Conservation (phyloP, 2,888 invertebrate genomes). For the Toxonevra muliebris region DNA sequence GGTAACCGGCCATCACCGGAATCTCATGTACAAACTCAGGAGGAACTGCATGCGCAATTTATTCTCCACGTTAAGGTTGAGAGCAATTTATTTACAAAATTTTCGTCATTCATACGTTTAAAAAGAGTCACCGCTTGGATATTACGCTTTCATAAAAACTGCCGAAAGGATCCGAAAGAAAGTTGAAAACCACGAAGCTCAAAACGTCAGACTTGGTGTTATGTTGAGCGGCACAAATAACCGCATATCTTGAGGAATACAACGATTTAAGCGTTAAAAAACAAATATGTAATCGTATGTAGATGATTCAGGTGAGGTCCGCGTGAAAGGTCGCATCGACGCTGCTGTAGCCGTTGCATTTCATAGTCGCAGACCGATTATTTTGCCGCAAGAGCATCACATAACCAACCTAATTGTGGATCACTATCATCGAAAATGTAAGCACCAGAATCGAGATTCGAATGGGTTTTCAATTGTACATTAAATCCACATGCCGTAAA, state of each 20-base stretch:
- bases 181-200: neutral
- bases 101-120: slow-evolving; percentile 26
- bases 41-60: too few relatives aligned
- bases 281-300: neutral
- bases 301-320: neutral
- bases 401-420: slow-evolving; percentile 5
- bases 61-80: too few relatives aligned
- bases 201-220: neutral
- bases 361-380: neutral
- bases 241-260: slow-evolving; percentile 22
- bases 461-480: too few relatives aligned
- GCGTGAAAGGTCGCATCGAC: slow-evolving; percentile 17
- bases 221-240: too few relatives aligned
- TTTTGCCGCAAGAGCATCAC: neutral
- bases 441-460: slow-evolving; percentile 11
- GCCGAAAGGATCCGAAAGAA: neutral
- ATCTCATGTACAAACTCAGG: slow-evolving; percentile 23
- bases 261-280: neutral
- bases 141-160: slow-evolving; percentile 9
- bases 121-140: slow-evolving; percentile 17
- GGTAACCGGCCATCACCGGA: slow-evolving; percentile 17
- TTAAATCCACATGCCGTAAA: too few relatives aligned
- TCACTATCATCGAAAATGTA: neutral
- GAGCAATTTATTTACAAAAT: slow-evolving; percentile 23
- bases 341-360: neutral